Conservation (phyloP, 2,888 invertebrate species). For the Apotomis capreana region DNA sequence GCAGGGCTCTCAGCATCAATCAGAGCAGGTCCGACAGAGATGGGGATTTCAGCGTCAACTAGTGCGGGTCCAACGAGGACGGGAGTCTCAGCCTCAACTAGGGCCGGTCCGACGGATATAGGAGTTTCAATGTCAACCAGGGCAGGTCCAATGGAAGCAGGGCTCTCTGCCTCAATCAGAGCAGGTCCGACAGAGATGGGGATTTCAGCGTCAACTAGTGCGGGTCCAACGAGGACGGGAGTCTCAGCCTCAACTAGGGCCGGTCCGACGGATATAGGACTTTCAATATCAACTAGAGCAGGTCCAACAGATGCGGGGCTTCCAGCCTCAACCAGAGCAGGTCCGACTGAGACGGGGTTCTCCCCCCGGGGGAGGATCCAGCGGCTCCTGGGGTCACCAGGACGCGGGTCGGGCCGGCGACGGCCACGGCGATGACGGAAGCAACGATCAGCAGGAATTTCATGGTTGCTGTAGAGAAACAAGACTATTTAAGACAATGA, state of each 20-base stretch:
- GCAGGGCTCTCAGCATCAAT: constrained; percentile 19
- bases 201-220: neutral
- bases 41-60: neutral
- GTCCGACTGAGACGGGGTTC: constrained; percentile 29
- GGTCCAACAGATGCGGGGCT: neutral
- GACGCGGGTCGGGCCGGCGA: constrained; percentile 52
- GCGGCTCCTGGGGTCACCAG: constrained; percentile 46
- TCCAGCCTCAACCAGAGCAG: constrained; percentile 12
- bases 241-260: constrained; percentile 18
- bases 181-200: constrained; percentile 13
- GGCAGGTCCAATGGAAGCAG: constrained; percentile 23
- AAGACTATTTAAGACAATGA: too few species aligned
- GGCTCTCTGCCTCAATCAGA: constrained; percentile 33
- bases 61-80: too few species aligned
- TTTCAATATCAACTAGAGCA: neutral
- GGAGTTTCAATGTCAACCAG: too few species aligned
- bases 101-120: too few species aligned
- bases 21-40: too few species aligned
- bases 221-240: constrained; percentile 24
- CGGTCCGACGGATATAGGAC: constrained; percentile 23
- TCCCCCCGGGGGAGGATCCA: constrained; percentile 44
- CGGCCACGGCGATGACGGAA: constrained; percentile 53
- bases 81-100: too few species aligned
- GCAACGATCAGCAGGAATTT: constrained; percentile 55
- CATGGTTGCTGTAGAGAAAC: constrained; percentile 46